Evolutionary conservation across 2,888 invertebrate genomes (phyloP), one percentile per base, ranked within the genome.

Genomic region (Flabesymbios commensalis): DNA sequence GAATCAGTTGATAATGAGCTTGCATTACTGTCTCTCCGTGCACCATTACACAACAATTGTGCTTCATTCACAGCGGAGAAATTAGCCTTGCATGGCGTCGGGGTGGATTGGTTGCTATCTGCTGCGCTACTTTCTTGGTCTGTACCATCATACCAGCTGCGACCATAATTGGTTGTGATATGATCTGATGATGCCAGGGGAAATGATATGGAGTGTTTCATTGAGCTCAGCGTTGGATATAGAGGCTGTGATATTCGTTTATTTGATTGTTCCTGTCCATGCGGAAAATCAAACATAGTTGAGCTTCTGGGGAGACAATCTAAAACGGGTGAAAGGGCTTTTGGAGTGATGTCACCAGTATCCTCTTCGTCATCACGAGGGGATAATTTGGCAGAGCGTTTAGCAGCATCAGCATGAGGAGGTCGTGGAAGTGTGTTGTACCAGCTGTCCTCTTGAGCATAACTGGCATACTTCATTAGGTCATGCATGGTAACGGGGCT

Each of bases 401-500:
- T 31, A 7, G 31, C 49, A 5, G 7, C 49, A 7, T 7, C 29
- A 14, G 39, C n/a, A n/a, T n/a, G 10, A 10, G 10, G 10, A 14
- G 14, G 31, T 28, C 59, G 19, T 31, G 59, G 53, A 17, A 59
- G 42, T 10, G 31, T 48, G 39, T 59, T 59, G 53, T 43, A 59
- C 59, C 59, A 53, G 22, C 36, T 39, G 29, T 36, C 42, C 7
- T 53, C 22, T 5, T 26, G 22, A n/a, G 24, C 47, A 47, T 52
- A 59, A 14, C 28, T 56, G 26, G 47, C 47, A 33, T 57, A 60
- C 19, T 59, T 48, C n/a, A 48, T 36, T 10, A 68, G 57, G 29
- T 67, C 68, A 7, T 59, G 47, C 0, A 47, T 54, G 3, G 64
- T 56, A 3, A 68, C 66, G 14, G 68, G 66, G 7, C 58, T 57